Percentiles rank a stretch among this genome's conserved stretches.
phyloP scores from a whole-genome alignment of 2,113 vertebrate genomes.

The Dromiciops gliroides region DNA sequence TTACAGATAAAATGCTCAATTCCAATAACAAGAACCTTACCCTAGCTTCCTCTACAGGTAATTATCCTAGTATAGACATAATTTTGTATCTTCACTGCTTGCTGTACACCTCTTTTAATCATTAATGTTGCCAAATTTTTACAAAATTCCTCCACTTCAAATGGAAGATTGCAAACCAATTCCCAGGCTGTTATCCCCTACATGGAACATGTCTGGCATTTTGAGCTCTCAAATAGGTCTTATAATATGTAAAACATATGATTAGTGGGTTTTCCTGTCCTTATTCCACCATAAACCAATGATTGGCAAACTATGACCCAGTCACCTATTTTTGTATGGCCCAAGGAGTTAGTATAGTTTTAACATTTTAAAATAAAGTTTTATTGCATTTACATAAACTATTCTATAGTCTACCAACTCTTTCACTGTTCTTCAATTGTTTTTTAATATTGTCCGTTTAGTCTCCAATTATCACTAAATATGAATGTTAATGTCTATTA shows the following conservation, averaged over 20 bases:
- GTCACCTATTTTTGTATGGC: not conserved
- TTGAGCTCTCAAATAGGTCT: not conserved
- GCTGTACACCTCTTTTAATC: too few species aligned
- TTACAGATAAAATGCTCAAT: too few species aligned
- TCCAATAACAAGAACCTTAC: too few species aligned
- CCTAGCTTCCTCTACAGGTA: too few species aligned
- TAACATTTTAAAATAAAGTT: not conserved
- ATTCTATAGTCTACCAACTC: not conserved
- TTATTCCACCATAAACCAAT: not conserved
- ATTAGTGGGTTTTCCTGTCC: not conserved
- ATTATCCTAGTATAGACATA: too few species aligned
- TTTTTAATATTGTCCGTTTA: not conserved
- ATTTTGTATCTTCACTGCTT: too few species aligned
- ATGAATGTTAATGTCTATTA: not conserved
- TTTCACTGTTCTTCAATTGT: not conserved
- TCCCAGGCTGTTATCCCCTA: not conserved
- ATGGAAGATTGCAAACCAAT: not conserved
- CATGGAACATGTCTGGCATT: not conserved
- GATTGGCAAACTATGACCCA: not conserved
- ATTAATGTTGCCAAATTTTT: too few species aligned
- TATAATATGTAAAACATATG: not conserved
- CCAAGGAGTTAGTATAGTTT: not conserved
- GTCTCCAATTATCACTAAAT: not conserved
- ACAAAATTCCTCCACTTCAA: not conserved
- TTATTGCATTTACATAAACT: not conserved